Evolutionary conservation across 2,888 invertebrate genomes (phyloP).

Genomic region (Crematogaster levior): DNA sequence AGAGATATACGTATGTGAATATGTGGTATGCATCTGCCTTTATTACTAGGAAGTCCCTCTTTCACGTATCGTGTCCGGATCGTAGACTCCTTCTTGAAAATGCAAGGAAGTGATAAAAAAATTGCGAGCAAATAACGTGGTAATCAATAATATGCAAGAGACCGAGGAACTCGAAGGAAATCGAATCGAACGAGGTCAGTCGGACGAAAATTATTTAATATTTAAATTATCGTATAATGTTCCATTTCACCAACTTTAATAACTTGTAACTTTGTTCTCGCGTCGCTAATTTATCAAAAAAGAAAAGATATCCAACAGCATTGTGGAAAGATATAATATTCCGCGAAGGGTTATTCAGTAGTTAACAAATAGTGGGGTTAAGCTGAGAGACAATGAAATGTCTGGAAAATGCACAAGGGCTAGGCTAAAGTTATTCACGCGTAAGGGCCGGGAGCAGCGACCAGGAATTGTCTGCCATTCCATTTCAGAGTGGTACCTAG

Average conservation of each 20-base stretch:
- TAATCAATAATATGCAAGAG: neutral
- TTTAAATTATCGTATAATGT: neutral
- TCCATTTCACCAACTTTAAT: neutral
- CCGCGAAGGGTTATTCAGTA: conserved; percentile 36
- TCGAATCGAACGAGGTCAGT: neutral
- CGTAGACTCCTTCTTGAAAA: neutral
- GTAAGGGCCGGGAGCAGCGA: conserved; percentile 30
- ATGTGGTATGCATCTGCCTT: conserved; percentile 30
- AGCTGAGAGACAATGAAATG: conserved; percentile 43
- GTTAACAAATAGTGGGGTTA: conserved; percentile 40
- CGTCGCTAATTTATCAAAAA: conserved; percentile 13
- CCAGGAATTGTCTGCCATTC: conserved; percentile 51
- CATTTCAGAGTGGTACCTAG: conserved; percentile 36
- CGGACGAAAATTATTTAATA: neutral
- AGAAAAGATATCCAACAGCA: neutral
- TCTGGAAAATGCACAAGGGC: conserved; percentile 47
- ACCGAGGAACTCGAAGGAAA: neutral
- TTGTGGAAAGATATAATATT: conserved; percentile 25
- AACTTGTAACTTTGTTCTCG: neutral
- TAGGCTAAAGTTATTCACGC: conserved; percentile 51
- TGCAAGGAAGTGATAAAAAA: neutral
- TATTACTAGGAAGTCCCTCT: conserved; percentile 10
- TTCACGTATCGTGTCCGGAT: conserved; percentile 3
- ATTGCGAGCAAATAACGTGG: neutral
- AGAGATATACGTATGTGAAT: neutral